Conservation (phyloP, 2,888 invertebrate species). For the Dorcus hopei region DNA sequence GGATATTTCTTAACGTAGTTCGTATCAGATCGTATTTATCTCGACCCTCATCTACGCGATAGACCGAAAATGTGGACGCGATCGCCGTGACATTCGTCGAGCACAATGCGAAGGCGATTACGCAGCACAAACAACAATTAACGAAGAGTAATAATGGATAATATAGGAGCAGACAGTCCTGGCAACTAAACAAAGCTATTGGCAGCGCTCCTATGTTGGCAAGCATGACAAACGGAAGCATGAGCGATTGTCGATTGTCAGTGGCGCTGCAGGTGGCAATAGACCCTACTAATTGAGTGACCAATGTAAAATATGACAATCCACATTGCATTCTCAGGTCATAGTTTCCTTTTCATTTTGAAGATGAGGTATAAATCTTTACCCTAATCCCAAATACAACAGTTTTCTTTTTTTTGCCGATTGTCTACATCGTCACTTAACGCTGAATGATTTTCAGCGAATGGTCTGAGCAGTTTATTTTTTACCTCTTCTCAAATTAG, state of each 20-base stretch:
- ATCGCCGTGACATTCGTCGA: neutral
- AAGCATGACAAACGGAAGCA: constrained; percentile 40
- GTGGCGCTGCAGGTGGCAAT: constrained; percentile 38
- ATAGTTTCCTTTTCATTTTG: neutral
- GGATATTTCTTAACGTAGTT: too few relatives aligned
- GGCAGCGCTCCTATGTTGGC: constrained; percentile 23
- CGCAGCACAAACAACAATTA: constrained; percentile 27
- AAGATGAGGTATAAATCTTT: neutral
- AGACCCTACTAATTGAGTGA: constrained; percentile 41
- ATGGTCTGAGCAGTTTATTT: too few relatives aligned
- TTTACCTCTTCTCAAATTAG: too few relatives aligned
- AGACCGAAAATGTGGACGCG: neutral
- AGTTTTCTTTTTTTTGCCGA: too few relatives aligned
- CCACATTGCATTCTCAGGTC: neutral
- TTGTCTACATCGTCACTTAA: too few relatives aligned
- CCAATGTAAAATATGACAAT: constrained; percentile 29
- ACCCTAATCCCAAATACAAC: too few relatives aligned
- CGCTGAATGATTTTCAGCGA: too few relatives aligned
- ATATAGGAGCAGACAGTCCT: constrained; percentile 28
- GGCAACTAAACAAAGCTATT: constrained; percentile 30
- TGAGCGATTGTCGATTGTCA: constrained; percentile 44
- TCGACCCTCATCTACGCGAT: neutral
- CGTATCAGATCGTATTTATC: neutral
- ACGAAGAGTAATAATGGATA: constrained; percentile 30
- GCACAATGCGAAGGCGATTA: constrained; percentile 15